Conservation (phyloP, 2,888 invertebrate genomes). For the Acleris cristana region DNA sequence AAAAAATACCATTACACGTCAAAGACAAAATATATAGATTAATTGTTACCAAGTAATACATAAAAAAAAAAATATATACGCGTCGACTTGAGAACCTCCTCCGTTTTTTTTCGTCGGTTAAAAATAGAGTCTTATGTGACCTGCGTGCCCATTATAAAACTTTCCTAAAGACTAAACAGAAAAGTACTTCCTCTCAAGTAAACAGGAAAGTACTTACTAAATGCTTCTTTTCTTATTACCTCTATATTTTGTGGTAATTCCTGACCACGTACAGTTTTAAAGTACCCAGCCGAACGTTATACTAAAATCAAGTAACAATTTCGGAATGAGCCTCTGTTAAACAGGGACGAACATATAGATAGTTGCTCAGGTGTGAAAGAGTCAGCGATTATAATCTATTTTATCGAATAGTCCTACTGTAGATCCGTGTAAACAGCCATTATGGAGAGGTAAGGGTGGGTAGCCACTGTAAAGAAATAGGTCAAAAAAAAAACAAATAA, state of each 20-base stretch:
- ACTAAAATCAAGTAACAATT: conserved; percentile 15
- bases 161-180: no score
- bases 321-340: conserved; percentile 28
- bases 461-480: conserved; percentile 35
- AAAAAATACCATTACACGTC: no score
- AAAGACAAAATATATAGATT: no score
- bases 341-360: conserved; percentile 33
- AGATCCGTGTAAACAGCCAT: conserved; percentile 63
- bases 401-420: conserved; percentile 55
- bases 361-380: conserved; percentile 43
- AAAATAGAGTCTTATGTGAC: no score
- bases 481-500: neutral
- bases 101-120: no score
- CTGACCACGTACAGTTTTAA: neutral
- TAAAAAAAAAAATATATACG: no score
- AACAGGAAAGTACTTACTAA: no score
- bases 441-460: conserved; percentile 45
- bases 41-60: no score
- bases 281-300: neutral
- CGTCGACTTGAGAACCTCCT: no score
- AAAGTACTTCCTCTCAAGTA: no score
- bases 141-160: no score
- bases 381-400: conserved; percentile 55
- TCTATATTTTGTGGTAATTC: neutral
- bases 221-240: no score